Conservation (phyloP, 2,113 vertebrate genomes). For the Blennius ocellaris region DNA sequence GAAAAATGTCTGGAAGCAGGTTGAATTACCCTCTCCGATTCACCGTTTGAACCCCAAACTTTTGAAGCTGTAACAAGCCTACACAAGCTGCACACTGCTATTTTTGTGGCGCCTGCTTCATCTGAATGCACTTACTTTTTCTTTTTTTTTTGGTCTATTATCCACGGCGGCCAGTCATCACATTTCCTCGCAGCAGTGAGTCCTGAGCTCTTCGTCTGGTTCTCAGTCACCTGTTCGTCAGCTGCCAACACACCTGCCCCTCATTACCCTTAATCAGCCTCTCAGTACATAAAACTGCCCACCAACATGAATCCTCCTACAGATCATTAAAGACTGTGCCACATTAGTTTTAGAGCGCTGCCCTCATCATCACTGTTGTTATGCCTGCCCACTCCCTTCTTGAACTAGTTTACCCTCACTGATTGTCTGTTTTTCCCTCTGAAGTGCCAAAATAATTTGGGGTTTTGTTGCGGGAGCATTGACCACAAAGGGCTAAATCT, state of each 20-base stretch:
- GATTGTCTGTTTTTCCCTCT: background rate
- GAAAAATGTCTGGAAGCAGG: conserved; percentile 11
- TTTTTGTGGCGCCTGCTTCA: conserved; percentile 1
- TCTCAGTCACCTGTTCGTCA: conserved; percentile 7
- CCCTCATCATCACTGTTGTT: background rate
- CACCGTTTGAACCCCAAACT: conserved; percentile 27
- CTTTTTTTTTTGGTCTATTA: background rate
- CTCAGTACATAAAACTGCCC: conserved; percentile 5
- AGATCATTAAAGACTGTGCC: conserved; percentile 22
- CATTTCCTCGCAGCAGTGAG: background rate
- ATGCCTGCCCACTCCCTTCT: background rate
- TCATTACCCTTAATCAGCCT: conserved; percentile 19
- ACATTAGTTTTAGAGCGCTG: conserved; percentile 13
- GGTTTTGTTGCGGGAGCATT: background rate
- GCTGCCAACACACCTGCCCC: conserved; percentile 26
- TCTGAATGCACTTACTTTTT: no score
- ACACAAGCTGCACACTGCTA: background rate
- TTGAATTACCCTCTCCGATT: conserved; percentile 22
- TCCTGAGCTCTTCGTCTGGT: background rate
- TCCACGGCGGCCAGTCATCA: background rate
- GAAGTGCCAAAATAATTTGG: background rate
- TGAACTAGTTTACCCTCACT: background rate
- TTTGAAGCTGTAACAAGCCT: conserved; percentile 17
- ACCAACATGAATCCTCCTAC: background rate
- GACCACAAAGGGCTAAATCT: background rate